These are phyloP conservation scores for Picus viridis DNA, from an alignment of 2,797 vertebrate genomes.

Conservation along the genomic window DNA sequence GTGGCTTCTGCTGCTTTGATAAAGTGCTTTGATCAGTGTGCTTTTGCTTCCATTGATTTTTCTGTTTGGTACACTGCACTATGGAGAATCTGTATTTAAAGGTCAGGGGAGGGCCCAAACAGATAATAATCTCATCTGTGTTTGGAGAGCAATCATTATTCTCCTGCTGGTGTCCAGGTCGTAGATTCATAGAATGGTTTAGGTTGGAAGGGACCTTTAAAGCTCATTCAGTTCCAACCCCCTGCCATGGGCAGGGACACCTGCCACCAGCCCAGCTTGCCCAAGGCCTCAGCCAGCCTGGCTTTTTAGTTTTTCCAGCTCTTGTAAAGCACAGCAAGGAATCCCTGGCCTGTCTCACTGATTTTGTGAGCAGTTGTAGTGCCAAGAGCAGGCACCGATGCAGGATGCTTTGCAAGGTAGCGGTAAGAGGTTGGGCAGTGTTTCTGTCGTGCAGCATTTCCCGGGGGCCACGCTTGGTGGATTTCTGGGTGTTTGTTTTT, in stretches of 20 bases:
- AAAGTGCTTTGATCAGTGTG: constrained; percentile 34
- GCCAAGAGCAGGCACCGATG: background rate
- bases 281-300: no score
- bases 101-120: background rate
- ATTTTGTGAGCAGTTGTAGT: background rate
- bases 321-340: background rate
- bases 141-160: background rate
- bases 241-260: no score
- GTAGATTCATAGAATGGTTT: no score
- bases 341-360: background rate
- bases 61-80: background rate
- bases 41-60: constrained; percentile 39
- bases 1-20: constrained; percentile 17
- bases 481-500: background rate
- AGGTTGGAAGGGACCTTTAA: no score
- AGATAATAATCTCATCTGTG: background rate
- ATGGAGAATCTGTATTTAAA: constrained; percentile 12
- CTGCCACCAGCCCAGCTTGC: no score
- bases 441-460: background rate
- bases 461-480: background rate
- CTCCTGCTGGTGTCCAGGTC: background rate
- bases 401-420: background rate
- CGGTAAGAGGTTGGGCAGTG: background rate
- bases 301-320: background rate
- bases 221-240: no score